Evolutionary conservation across 2,797 vertebrate genomes (phyloP), one percentile per base, ranked within the genome.

Genomic region (Carcharodon carcharias): DNA sequence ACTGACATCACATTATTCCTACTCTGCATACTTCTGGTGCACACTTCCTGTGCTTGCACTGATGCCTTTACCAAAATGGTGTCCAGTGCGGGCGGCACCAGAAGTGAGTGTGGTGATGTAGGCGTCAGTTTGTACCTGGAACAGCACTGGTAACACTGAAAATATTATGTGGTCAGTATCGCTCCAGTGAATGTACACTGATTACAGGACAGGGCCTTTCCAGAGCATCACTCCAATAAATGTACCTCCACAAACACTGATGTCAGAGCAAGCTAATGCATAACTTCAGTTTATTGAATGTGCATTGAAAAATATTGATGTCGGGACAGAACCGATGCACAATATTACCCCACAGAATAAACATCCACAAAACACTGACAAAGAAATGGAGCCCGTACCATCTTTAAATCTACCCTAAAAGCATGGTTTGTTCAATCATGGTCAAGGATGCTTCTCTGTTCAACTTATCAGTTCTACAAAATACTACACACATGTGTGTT

Each of bases 381-480:
- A 91, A 12, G n/a, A n/a, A 35, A 61, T 0, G 12, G 56, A 61
- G 88, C 12, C 88, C 26, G 61, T 91, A 61, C 14, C 58, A 61
- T 61, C 56, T 54, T 71, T 45, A 67, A 54, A 73, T 95, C 67
- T 95, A 35, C 14, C 28, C 28, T 73, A 35, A 97, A 96, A 97
- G 97, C 96, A 96, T 97, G 96, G 97, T 98, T 98, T 97, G 97
- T 97, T 97, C 97, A 97, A 97, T 97, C 97, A 97, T 98, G 98
- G 98, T 98, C 98, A 98, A 97, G 97, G 96, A 97, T 97, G 97
- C 97, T 98, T 97, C 97, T 98, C 97, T 97, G 97, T 98, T 98
- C 97, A 97, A 98, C 97, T 98, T 98, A 98, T 98, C 98, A 97
- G 97, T 97, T 97, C 97, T 97, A 97, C 96, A 16, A 98, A 98